phyloP scores from a whole-genome alignment of 2,113 vertebrate genomes.

The Syngnathoides biaculeatus region DNA sequence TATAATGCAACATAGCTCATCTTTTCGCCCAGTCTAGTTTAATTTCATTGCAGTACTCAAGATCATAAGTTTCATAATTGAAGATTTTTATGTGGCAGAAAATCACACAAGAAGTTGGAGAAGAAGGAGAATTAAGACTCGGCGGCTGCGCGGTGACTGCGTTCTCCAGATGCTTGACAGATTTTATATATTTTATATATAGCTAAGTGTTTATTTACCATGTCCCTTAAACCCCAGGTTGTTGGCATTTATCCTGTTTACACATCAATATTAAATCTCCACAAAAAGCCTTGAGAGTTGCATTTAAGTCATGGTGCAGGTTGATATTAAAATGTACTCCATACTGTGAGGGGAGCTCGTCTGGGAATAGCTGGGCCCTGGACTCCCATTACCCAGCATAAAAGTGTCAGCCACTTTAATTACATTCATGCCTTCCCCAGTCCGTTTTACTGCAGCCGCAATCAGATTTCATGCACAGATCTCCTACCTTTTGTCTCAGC shows the following conservation, averaged over 20 bases:
- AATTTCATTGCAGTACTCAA: constrained; percentile 3
- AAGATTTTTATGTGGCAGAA: constrained; percentile 2
- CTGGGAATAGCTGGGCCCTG: constrained; percentile 79
- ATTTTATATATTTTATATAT: constrained; percentile 57
- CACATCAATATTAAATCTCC: constrained; percentile 94
- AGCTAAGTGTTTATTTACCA: constrained; percentile 80
- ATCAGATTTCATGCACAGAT: constrained; percentile 64
- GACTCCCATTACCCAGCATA: constrained; percentile 79
- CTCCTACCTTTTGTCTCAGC: constrained; percentile 60
- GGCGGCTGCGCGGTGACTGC: neutral
- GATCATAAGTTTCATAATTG: constrained; percentile 2
- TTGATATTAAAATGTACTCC: constrained; percentile 89
- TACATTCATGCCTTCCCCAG: constrained; percentile 73
- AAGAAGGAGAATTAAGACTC: constrained; percentile 14
- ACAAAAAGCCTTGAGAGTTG: constrained; percentile 86
- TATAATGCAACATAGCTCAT: constrained; percentile 32
- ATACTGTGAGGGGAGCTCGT: constrained; percentile 80
- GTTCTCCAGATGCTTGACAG: constrained; percentile 34
- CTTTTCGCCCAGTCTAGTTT: constrained; percentile 37
- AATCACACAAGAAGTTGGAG: constrained; percentile 7
- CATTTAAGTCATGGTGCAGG: constrained; percentile 94
- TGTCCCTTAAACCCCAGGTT: constrained; percentile 81
- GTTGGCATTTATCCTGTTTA: constrained; percentile 98
- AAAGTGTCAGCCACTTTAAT: constrained; percentile 77
- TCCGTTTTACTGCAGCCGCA: constrained; percentile 71